Conservation (phyloP, 2,113 vertebrate species). For the Greenwoodochromis staneri region DNA sequence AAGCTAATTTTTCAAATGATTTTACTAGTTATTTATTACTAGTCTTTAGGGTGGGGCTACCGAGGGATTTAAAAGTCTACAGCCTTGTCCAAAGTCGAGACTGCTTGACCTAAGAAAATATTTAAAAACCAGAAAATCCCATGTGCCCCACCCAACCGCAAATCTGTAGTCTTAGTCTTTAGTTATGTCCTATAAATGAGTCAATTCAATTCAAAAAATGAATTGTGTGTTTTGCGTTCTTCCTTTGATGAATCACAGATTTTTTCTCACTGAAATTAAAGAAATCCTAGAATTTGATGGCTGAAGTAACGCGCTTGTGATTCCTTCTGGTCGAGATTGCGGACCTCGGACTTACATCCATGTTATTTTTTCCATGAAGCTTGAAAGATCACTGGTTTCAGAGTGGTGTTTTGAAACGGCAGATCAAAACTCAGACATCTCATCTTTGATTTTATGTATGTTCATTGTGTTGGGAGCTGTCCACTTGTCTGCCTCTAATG, state of each 20-base stretch:
- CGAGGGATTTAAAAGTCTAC: not conserved
- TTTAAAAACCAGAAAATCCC: not conserved
- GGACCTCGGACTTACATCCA: accelerated
- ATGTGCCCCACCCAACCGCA: not conserved
- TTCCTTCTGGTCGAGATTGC: not conserved
- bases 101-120: not conserved
- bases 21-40: not conserved
- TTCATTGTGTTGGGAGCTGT: not conserved
- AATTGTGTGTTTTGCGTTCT: not conserved
- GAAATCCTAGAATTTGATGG: not conserved
- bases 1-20: not conserved
- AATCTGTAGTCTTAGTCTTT: not conserved
- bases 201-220: not conserved
- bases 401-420: not conserved
- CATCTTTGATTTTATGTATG: not conserved
- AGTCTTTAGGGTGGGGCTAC: not conserved
- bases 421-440: not conserved
- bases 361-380: not conserved
- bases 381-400: not conserved
- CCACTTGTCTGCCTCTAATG: accelerated
- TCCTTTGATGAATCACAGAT: not conserved
- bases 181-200: not conserved
- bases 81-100: not conserved
- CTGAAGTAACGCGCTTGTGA: accelerated
- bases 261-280: not conserved